These are phyloP conservation scores for Synchiropus splendidus DNA, from an alignment of 2,113 vertebrate genomes.

Conservation along the genomic window DNA sequence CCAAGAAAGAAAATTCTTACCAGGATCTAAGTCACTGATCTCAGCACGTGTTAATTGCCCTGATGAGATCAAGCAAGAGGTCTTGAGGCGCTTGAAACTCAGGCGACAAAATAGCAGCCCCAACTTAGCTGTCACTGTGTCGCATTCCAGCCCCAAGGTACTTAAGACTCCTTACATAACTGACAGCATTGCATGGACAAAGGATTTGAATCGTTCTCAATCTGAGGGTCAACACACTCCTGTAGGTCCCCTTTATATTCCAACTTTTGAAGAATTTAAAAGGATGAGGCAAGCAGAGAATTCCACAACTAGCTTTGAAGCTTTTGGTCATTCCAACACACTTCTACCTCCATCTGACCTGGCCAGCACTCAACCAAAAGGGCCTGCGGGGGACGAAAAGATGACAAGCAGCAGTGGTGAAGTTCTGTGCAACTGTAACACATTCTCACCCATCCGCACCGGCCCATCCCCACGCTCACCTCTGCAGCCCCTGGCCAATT, in stretches of 20 bases:
- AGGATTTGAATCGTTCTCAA: constrained; percentile 13
- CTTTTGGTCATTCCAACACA: constrained; percentile 4
- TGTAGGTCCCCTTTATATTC: constrained; percentile 70
- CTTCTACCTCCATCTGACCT: not conserved
- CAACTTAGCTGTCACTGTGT: constrained; percentile 54
- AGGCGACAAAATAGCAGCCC: constrained; percentile 78
- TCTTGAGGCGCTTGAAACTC: constrained; percentile 70
- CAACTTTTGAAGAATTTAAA: constrained; percentile 84
- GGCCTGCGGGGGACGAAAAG: constrained; percentile 1
- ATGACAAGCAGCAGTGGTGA: constrained; percentile 2
- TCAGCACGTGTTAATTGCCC: constrained; percentile 58
- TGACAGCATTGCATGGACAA: constrained; percentile 47
- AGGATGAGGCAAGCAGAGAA: constrained; percentile 68
- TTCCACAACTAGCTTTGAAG: constrained; percentile 12
- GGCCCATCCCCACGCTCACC: constrained; percentile 72
- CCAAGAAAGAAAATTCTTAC: constrained; percentile 18
- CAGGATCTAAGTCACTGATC: constrained; percentile 31
- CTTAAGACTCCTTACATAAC: constrained; percentile 61
- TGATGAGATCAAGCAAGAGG: constrained; percentile 79
- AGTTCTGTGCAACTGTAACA: constrained; percentile 2
- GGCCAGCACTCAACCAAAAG: not conserved
- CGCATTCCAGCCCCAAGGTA: constrained; percentile 30
- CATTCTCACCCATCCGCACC: constrained; percentile 56
- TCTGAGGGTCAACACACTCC: constrained; percentile 44
- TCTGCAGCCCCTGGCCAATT: constrained; percentile 52